phyloP scores from a whole-genome alignment of 2,113 vertebrate genomes.

The Ameiurus melas region DNA sequence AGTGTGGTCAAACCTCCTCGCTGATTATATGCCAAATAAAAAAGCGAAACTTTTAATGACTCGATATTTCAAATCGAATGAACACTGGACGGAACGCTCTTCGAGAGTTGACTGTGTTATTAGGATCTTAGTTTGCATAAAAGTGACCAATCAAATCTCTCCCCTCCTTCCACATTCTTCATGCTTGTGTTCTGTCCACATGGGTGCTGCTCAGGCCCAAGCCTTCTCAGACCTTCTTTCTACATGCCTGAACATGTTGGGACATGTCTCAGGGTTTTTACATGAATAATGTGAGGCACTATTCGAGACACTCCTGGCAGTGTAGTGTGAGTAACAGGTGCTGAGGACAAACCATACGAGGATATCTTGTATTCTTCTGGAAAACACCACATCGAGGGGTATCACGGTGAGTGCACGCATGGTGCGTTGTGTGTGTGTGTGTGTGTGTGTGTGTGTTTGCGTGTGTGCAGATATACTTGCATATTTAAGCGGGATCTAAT shows the following conservation, averaged over 20 bases:
- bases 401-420: conserved; percentile 6
- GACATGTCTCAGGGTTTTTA: conserved; percentile 43
- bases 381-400: background rate
- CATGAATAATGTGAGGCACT: conserved; percentile 3
- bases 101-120: background rate
- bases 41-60: background rate
- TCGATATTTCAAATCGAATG: background rate
- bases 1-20: too few relatives aligned
- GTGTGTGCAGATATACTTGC: conserved; percentile 1
- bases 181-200: background rate
- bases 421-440: background rate
- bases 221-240: background rate
- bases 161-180: background rate
- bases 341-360: background rate
- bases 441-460: too few relatives aligned
- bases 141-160: background rate
- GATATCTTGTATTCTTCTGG: conserved; percentile 3
- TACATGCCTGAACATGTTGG: conserved; percentile 51
- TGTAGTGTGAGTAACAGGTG: conserved; percentile 39
- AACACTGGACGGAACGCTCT: background rate
- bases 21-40: too few relatives aligned
- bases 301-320: background rate
- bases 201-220: background rate
- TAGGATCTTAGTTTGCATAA: background rate
- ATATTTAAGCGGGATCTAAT: background rate